phyloP scores from a whole-genome alignment of 2,888 invertebrate species.

The Escarpia spicata region DNA sequence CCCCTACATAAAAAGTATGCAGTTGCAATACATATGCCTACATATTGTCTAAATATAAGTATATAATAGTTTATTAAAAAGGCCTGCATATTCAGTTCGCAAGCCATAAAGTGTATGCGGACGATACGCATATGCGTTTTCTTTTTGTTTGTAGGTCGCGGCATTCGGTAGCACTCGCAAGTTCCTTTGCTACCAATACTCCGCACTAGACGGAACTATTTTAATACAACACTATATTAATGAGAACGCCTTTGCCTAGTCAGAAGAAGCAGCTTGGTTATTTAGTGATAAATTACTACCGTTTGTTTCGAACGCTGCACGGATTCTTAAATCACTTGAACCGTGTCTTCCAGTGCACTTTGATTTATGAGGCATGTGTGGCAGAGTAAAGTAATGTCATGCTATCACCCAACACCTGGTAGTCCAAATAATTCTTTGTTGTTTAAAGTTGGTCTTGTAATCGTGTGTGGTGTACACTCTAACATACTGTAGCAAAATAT shows the following conservation, averaged over 20 bases:
- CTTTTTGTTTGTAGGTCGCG: no score
- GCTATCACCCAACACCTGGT: constrained; percentile 10
- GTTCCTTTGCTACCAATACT: background rate
- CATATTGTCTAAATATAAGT: no score
- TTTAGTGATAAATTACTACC: background rate
- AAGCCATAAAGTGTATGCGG: no score
- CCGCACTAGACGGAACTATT: background rate
- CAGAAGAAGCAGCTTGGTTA: constrained; percentile 10
- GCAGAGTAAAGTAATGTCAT: background rate
- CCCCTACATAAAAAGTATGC: no score
- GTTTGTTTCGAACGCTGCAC: constrained; percentile 4
- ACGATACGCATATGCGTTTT: no score
- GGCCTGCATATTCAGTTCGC: no score
- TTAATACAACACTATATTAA: background rate
- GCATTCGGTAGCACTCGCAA: no score
- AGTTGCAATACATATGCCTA: no score
- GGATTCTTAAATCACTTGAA: constrained; percentile 9
- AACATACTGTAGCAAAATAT: background rate
- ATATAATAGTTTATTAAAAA: no score
- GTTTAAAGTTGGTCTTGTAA: background rate
- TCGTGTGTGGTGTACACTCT: background rate
- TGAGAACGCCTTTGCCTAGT: background rate
- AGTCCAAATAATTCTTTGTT: constrained; percentile 5
- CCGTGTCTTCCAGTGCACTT: constrained; percentile 4
- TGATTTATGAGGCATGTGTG: background rate